phyloP scores from a whole-genome alignment of 1,140 invertebrate genomes.

The Macrocentrus cingulum region DNA sequence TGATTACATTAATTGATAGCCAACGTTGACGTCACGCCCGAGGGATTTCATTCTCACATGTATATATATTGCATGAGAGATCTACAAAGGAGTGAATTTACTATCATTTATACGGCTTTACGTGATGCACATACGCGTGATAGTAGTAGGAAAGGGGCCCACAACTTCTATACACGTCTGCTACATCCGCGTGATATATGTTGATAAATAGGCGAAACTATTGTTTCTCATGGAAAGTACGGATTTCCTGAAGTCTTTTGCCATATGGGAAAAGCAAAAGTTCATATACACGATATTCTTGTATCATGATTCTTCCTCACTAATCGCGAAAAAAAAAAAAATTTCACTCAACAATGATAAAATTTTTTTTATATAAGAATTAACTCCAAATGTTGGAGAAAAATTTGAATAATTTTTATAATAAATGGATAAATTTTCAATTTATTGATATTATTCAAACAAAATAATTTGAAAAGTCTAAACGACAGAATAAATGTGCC shows the following conservation, averaged over 20 bases:
- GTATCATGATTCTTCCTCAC: no score
- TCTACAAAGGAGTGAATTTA: conserved; percentile 17
- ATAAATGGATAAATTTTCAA: no score
- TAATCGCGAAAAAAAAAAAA: no score
- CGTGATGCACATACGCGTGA: conserved; percentile 1
- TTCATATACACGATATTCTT: no score
- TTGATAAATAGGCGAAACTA: conserved; percentile 32
- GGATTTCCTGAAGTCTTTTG: conserved; percentile 27
- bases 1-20: conserved; percentile 35
- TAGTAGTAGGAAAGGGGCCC: background rate
- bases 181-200: conserved; percentile 29
- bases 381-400: no score
- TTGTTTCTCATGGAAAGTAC: conserved; percentile 32
- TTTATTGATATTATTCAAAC: no score
- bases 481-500: no score
- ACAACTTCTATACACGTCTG: conserved; percentile 8
- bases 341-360: no score
- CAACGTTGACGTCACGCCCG: conserved; percentile 23
- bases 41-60: conserved; percentile 13
- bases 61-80: conserved; percentile 13
- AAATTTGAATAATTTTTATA: no score
- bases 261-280: no score
- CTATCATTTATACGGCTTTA: conserved; percentile 19
- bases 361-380: no score
- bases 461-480: no score